A percentile compares a stretch with the other conserved stretches of the same genome.
These are phyloP conservation scores for Epinotia demarniana DNA, from an alignment of 2,888 invertebrate genomes.

Conservation along the genomic window DNA sequence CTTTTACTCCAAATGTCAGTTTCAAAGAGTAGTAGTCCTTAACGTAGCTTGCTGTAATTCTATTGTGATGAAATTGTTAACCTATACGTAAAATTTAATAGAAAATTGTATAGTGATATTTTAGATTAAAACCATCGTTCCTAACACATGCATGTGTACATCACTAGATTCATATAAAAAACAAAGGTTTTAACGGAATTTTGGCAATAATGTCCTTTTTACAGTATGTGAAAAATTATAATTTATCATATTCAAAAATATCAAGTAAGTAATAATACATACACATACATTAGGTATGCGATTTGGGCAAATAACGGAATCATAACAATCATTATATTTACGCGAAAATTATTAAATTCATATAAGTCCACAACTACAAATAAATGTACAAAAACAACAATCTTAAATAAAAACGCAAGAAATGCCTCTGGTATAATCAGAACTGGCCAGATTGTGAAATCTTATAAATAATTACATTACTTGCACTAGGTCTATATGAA, in stretches of 20 bases:
- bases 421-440: background rate
- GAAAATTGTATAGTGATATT: constrained; percentile 27
- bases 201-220: constrained; percentile 12
- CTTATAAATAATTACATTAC: background rate
- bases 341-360: too few species aligned
- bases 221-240: background rate
- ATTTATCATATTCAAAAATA: background rate
- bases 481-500: background rate
- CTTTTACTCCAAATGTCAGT: background rate
- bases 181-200: constrained; percentile 5
- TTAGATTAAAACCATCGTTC: constrained; percentile 20
- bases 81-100: constrained; percentile 24
- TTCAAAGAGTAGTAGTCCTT: constrained; percentile 9
- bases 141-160: constrained; percentile 10
- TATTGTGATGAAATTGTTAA: constrained; percentile 17
- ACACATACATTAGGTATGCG: too few species aligned
- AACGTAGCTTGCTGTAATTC: constrained; percentile 5
- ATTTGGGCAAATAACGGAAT: background rate
- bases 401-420: too few species aligned
- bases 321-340: background rate
- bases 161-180: constrained; percentile 6
- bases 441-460: background rate
- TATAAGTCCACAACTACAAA: background rate
- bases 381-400: background rate
- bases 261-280: too few species aligned